A percentile compares a stretch with the other conserved stretches of the same genome.
phyloP scores from a whole-genome alignment of 1,140 invertebrate genomes.

The Drosophila prosaltans region DNA sequence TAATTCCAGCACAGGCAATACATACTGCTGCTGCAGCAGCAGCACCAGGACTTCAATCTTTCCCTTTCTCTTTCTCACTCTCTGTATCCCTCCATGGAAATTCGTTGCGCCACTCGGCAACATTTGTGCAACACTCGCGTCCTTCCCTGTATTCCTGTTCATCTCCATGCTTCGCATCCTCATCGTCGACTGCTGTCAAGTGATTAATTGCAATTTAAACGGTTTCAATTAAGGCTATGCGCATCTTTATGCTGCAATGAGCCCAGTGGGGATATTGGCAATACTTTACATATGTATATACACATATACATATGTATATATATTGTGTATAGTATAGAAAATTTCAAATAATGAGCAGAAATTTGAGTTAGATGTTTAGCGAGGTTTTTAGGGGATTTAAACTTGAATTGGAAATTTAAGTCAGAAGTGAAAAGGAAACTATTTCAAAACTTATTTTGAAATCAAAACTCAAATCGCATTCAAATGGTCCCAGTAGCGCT shows the following conservation, averaged over 20 bases:
- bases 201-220: constrained; percentile 83
- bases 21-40: constrained; percentile 12
- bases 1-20: constrained; percentile 49
- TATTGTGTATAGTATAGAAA: too few relatives aligned
- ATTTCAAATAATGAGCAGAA: too few relatives aligned
- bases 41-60: not conserved
- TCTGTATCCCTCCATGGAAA: constrained; percentile 34
- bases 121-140: constrained; percentile 76
- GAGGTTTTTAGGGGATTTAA: too few relatives aligned
- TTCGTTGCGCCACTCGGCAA: constrained; percentile 78
- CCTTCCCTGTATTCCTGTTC: constrained; percentile 12
- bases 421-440: too few relatives aligned
- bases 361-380: too few relatives aligned
- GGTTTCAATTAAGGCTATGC: constrained; percentile 82
- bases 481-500: too few relatives aligned
- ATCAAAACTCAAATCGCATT: too few relatives aligned
- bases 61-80: not conserved
- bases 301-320: too few relatives aligned
- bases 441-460: too few relatives aligned
- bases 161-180: constrained; percentile 29
- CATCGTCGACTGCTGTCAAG: constrained; percentile 36
- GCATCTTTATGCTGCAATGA: constrained; percentile 69
- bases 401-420: too few relatives aligned
- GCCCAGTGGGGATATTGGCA: constrained; percentile 28
- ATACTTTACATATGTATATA: not conserved